Evolutionary conservation across 1,140 invertebrate genomes (phyloP).

Genomic region (Reticulitermes speratus): DNA sequence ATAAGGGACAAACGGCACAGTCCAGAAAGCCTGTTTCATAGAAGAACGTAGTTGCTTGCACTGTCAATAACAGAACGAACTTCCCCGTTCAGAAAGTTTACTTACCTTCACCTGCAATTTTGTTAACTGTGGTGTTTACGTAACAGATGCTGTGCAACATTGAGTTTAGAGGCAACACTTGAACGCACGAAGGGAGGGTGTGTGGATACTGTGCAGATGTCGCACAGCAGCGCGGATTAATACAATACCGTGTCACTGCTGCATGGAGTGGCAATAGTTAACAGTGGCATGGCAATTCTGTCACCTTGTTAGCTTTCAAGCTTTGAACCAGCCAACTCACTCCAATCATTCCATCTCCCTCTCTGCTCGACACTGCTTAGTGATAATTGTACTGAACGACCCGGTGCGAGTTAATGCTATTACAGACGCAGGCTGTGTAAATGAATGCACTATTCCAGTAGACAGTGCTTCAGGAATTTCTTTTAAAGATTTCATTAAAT

Average conservation of each 20-base stretch:
- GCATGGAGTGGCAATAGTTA: neutral
- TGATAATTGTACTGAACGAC: slow-evolving; percentile 15
- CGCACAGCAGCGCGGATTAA: neutral
- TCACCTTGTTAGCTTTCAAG: neutral
- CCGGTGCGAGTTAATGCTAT: neutral
- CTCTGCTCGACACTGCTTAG: neutral
- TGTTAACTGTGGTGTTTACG: neutral
- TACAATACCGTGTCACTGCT: neutral
- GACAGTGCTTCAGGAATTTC: neutral
- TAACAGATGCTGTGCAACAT: neutral
- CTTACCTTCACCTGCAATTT: neutral
- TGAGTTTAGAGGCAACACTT: neutral
- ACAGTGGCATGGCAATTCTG: too few relatives aligned
- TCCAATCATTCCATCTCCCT: neutral
- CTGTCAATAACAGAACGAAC: too few relatives aligned
- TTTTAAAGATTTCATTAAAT: neutral
- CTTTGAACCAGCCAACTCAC: neutral
- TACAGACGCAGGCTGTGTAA: neutral
- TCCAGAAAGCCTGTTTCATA: too few relatives aligned
- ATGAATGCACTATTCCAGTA: neutral
- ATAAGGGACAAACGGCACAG: too few relatives aligned
- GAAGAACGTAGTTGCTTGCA: too few relatives aligned
- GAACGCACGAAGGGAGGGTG: neutral
- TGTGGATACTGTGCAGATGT: too few relatives aligned
- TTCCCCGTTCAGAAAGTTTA: too few relatives aligned